Evolutionary conservation across 2,113 vertebrate genomes (phyloP), one percentile per base, ranked within the genome.

Genomic region (Petrocephalus zakoni): DNA sequence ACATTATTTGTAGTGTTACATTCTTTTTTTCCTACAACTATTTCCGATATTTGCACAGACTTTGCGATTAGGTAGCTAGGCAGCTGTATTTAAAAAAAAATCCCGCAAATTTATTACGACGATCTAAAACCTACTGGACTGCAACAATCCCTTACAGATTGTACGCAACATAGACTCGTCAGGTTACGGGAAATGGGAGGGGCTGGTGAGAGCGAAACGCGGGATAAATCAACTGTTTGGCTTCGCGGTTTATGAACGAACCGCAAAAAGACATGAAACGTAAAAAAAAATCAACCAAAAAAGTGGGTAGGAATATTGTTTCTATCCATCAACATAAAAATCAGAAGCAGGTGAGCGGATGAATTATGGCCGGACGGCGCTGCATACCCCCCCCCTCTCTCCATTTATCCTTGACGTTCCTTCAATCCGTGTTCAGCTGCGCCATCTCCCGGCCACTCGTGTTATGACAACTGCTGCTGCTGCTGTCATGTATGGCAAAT

Each of bases 391-490:
- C 6, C 53, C 51, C 19, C 37, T 8, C 75, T 10, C 87, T 42
- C 68, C 29, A 13, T 84, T 46, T 46, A 61, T 37, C 22, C 34
- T 55, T 29, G 84, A n/a, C 81, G 19, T 22, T 37, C 55, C 55
- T 46, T 49, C 72, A 21, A 88, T 55, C 15, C 49, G 68, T 42
- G 53, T 83, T 84, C 88, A 83, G 37, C 51, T 55, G 88, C 88
- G 78, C 88, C 88, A 56, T 58, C 88, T 88, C 37, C 88, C 84
- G 88, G 88, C 78, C 47, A 8, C 37, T 49, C 52, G 34, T 47
- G 78, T 56, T 8, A 88, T 84, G 53, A 49, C 88, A 56, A 55
- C 75, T 61, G 87, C 53, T 88, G 17, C 52, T 81, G 72, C 52
- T 81, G 72, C 87, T 21, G 49, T 81, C 13, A 46, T 25, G 25